phyloP scores from a whole-genome alignment of 2,797 vertebrate species.

The Platyrinchus mystaceus region DNA sequence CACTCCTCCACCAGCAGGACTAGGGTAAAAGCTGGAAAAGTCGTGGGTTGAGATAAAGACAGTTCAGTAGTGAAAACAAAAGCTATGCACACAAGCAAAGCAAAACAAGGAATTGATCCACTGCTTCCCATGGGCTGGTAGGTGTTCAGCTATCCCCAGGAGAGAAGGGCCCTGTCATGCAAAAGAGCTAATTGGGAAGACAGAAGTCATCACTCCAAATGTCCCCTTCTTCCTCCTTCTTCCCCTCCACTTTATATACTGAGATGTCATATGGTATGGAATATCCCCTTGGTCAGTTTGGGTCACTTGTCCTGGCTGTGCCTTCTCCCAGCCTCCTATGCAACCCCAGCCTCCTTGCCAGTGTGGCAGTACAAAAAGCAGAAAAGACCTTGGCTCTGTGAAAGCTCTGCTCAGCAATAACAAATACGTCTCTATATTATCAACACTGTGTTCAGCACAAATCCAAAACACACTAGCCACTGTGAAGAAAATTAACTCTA shows the following conservation, averaged over 20 bases:
- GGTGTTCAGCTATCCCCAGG: not conserved
- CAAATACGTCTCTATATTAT: not conserved
- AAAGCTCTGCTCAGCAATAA: not conserved
- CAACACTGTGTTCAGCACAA: not conserved
- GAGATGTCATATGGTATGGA: not conserved
- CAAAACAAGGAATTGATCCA: not conserved
- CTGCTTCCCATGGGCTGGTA: not conserved
- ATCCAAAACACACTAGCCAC: not conserved
- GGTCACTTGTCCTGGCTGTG: not conserved
- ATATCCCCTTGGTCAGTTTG: not conserved
- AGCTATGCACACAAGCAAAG: not conserved
- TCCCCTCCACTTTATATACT: not conserved
- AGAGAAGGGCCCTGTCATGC: fast-evolving
- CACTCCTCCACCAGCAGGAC: not conserved
- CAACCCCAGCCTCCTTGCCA: not conserved
- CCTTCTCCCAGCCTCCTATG: not conserved
- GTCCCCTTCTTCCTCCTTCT: not conserved
- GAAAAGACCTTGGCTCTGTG: not conserved
- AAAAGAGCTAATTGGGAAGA: not conserved
- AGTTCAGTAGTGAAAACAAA: not conserved
- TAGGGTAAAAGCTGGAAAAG: not conserved
- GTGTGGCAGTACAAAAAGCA: not conserved
- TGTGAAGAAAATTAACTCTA: not conserved
- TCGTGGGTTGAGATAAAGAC: fast-evolving
- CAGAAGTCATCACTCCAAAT: not conserved